Conservation (phyloP, 2,888 invertebrate genomes). For the Amiota minor region DNA sequence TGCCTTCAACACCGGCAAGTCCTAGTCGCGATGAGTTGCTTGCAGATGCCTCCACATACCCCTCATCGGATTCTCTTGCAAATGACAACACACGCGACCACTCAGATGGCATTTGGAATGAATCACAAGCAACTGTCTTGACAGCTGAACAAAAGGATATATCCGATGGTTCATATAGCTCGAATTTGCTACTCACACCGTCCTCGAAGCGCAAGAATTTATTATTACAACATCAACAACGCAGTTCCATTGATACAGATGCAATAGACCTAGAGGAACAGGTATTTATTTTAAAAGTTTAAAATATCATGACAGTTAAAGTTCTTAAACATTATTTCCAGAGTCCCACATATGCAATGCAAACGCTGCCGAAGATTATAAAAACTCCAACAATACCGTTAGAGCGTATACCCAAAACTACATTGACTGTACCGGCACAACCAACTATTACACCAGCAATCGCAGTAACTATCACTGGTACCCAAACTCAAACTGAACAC, state of each 20-base stretch:
- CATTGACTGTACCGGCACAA: constrained; percentile 41
- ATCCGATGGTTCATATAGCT: constrained; percentile 73
- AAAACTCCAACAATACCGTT: constrained; percentile 57
- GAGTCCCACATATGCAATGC: constrained; percentile 68
- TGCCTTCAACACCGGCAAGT: constrained; percentile 81
- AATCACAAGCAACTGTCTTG: constrained; percentile 88
- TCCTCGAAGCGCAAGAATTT: constrained; percentile 86
- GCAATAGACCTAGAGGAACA: constrained; percentile 83
- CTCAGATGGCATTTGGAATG: constrained; percentile 91
- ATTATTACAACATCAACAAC: constrained; percentile 86
- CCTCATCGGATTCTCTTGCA: constrained; percentile 88
- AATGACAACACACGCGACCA: constrained; percentile 86
- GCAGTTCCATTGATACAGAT: constrained; percentile 89
- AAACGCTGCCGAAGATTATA: constrained; percentile 58
- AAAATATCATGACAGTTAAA: neutral
- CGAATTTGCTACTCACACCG: constrained; percentile 80
- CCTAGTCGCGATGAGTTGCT: constrained; percentile 76
- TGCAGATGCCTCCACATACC: constrained; percentile 81
- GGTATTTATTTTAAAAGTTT: constrained; percentile 47
- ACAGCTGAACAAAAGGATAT: constrained; percentile 77
- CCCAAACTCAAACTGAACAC: constrained; percentile 32
- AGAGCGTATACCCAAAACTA: constrained; percentile 44
- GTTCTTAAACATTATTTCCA: constrained; percentile 27
- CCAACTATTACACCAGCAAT: constrained; percentile 74
- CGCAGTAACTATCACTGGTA: constrained; percentile 76